phyloP scores from a whole-genome alignment of 2,797 vertebrate genomes.

The Lepus oiostolus region DNA sequence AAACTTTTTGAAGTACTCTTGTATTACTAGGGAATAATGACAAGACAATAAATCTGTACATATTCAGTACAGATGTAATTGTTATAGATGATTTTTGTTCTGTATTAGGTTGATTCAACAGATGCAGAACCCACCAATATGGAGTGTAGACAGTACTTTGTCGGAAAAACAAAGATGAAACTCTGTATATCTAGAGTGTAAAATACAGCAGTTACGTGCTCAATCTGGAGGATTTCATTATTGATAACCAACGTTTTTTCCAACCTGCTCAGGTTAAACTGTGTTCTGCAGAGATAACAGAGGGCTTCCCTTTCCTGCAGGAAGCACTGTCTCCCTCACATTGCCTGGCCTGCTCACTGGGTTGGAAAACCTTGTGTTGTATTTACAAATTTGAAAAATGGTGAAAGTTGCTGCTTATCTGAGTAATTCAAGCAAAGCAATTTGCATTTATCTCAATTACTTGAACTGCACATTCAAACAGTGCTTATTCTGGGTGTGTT shows the following conservation, averaged over 20 bases:
- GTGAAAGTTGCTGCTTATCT: background rate
- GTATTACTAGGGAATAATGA: background rate
- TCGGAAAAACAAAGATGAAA: background rate
- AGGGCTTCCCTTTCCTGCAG: background rate
- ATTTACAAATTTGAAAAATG: background rate
- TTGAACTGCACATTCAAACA: background rate
- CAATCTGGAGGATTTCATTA: background rate
- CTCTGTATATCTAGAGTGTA: background rate
- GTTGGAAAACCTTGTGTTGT: background rate
- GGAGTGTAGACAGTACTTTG: background rate
- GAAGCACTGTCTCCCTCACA: background rate
- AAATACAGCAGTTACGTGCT: background rate
- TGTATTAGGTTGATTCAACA: background rate
- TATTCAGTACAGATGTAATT: background rate
- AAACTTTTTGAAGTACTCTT: no score
- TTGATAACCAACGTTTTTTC: background rate
- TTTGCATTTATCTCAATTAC: background rate
- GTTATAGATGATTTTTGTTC: no score
- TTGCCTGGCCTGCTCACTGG: background rate
- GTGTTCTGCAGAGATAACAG: background rate
- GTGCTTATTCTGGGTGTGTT: background rate
- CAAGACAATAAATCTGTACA: background rate
- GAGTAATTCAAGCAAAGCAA: background rate
- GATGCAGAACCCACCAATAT: background rate
- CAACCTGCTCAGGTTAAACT: background rate